A percentile compares a stretch with the other conserved stretches of the same genome.
phyloP scores from a whole-genome alignment of 2,888 invertebrate genomes.

The Macropis europaea region DNA sequence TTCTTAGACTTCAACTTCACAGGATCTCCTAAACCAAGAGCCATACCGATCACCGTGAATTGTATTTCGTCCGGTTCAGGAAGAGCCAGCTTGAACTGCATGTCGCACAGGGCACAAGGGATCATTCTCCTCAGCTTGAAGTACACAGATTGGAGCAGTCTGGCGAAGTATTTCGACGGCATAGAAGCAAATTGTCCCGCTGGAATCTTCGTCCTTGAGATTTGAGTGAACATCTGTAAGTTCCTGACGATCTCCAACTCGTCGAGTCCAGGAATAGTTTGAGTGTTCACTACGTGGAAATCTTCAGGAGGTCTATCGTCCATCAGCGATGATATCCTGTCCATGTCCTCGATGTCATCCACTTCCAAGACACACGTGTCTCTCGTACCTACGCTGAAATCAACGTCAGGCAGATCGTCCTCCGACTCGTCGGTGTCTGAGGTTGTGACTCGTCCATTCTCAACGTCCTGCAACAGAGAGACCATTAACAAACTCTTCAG shows the following conservation, averaged over 20 bases:
- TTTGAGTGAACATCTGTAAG: conserved; percentile 91
- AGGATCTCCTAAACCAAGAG: conserved; percentile 86
- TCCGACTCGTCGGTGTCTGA: conserved; percentile 87
- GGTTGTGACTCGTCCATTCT: conserved; percentile 78
- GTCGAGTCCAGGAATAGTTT: conserved; percentile 87
- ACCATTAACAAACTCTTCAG: neutral
- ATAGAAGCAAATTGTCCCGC: conserved; percentile 80
- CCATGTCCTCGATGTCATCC: conserved; percentile 91
- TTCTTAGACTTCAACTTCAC: conserved; percentile 80
- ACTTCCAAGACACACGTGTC: conserved; percentile 91
- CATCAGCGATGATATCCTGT: conserved; percentile 87
- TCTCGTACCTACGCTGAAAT: conserved; percentile 87
- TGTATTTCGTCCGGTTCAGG: conserved; percentile 92
- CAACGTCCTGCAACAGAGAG: conserved; percentile 67
- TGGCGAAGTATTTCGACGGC: conserved; percentile 81
- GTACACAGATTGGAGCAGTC: conserved; percentile 84
- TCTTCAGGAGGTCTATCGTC: conserved; percentile 88
- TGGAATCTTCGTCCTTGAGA: conserved; percentile 83
- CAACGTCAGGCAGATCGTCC: conserved; percentile 84
- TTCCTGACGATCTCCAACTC: conserved; percentile 86
- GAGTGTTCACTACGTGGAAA: conserved; percentile 90
- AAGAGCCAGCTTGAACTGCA: conserved; percentile 91
- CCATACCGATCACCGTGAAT: conserved; percentile 88
- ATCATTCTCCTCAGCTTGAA: conserved; percentile 94
- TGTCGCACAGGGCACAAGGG: conserved; percentile 91